Evolutionary conservation across 2,797 vertebrate genomes (phyloP).

Genomic region (Oceanodroma leucorhoa): DNA sequence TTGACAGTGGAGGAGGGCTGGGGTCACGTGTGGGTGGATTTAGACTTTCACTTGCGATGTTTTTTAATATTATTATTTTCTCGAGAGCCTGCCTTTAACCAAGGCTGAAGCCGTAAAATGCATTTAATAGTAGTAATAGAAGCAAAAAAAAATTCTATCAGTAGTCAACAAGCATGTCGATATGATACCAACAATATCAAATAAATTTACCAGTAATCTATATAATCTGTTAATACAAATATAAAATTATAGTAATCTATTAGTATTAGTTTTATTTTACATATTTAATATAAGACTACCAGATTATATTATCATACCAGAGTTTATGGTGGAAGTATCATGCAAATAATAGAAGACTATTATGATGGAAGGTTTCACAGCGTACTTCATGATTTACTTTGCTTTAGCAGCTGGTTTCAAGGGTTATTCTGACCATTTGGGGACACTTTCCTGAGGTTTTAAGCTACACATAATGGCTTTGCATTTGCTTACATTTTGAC

Average conservation of each 20-base stretch:
- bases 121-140: not conserved
- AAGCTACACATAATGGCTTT: not conserved
- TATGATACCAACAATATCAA: not conserved
- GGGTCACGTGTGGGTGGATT: not conserved
- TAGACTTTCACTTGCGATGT: not conserved
- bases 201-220: not conserved
- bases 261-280: not conserved
- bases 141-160: not conserved
- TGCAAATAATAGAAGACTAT: not conserved
- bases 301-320: not conserved
- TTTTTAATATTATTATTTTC: not conserved
- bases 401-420: not conserved
- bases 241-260: not conserved
- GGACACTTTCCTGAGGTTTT: not conserved
- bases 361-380: not conserved
- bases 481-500: not conserved
- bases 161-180: not conserved
- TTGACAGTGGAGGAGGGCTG: not conserved
- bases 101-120: not conserved
- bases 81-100: not conserved
- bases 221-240: not conserved
- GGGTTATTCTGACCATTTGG: not conserved
- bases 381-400: accelerated
- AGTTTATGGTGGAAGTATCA: not conserved
- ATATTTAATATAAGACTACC: not conserved